Conservation (phyloP, 2,797 vertebrate species). For the Neosalanx taihuensis region DNA sequence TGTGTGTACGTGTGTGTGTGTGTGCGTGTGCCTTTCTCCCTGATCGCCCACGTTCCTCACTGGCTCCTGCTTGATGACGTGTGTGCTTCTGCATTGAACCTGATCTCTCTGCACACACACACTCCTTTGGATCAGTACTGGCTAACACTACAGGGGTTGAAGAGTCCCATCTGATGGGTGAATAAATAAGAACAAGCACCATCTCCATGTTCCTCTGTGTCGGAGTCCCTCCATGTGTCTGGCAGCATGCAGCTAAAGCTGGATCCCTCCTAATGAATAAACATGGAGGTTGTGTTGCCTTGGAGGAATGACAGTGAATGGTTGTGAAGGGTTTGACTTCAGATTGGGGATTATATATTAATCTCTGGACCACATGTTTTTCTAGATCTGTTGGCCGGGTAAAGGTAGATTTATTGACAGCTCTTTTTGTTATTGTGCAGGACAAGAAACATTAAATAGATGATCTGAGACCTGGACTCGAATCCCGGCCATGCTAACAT, state of each 20-base stretch:
- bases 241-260: background rate
- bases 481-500: too few species aligned
- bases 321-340: background rate
- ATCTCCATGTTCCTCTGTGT: background rate
- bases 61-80: background rate
- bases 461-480: too few species aligned
- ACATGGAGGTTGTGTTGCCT: background rate
- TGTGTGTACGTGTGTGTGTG: constrained; percentile 5
- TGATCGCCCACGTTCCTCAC: constrained; percentile 32
- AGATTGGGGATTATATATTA: background rate
- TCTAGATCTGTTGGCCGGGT: background rate
- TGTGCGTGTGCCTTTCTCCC: constrained; percentile 30
- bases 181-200: background rate
- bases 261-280: constrained; percentile 5
- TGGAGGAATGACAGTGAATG: background rate
- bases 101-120: background rate
- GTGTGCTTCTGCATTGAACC: constrained; percentile 19
- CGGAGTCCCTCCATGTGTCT: background rate
- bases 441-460: too few species aligned
- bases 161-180: background rate
- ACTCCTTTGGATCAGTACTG: background rate
- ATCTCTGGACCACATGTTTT: background rate
- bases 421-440: too few species aligned
- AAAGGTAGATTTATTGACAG: background rate
- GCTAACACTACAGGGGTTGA: background rate